Evolutionary conservation across 2,888 invertebrate genomes (phyloP), one percentile per base, ranked within the genome.

Genomic region (Caenorhabditis sp.): DNA sequence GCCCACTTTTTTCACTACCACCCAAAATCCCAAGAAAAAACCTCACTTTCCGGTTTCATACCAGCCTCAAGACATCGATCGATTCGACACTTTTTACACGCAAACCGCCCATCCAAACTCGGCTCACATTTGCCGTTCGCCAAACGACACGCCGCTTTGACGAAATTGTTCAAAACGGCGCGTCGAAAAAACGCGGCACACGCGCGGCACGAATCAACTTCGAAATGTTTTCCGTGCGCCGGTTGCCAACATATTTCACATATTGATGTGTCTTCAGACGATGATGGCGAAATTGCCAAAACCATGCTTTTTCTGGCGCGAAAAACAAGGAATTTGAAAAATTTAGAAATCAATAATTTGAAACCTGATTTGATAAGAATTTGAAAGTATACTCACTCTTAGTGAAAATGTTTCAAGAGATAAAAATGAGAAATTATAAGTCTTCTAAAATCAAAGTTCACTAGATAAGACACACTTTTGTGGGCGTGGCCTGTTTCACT

Each of bases 41-140:
- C 31, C 50, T 50, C n/a, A 62, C 62, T 62, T 6, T 62, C 43
- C 2, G 62, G 49, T n/a, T 23, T 62, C 62, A 62, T 62, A 49
- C 62, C 62, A 10, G 49, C 19, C 3, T 37, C 10, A 3, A 58
- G 6, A 21, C 63, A 63, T 23, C 23, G 24, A n/a, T 50, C 23
- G 0, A 63, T 6, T 27, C 63, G 49, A 58, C 63, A 63, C 24
- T 50, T 57, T 26, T 63, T 63, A 26, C 63, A 63, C 1, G 0
- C 14, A 36, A 53, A 62, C 37, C 26, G 54, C 12, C 62, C 62
- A 43, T 43, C 14, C 43, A 10, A 12, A 5, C 14, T 43, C 43
- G 43, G 10, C 14, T 43, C 10, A 43, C 43, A 43, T 43, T 14
- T 43, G 6, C 43, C 43, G 14, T 43, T 17, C 14, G 10, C 43